phyloP scores from a whole-genome alignment of 2,888 invertebrate species.

The Caenorhabditis parvicauda region DNA sequence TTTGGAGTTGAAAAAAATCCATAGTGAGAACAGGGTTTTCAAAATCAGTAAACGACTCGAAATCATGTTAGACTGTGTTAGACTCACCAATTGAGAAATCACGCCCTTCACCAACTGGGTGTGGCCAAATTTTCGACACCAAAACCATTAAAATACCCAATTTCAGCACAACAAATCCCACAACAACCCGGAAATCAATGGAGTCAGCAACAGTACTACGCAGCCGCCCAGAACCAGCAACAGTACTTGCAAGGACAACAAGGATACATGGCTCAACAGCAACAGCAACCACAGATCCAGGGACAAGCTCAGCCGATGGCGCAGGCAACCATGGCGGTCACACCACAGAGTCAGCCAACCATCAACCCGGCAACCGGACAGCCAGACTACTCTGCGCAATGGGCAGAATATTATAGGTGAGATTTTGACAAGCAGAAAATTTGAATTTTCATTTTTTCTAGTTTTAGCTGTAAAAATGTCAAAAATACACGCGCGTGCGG shows the following conservation, averaged over 20 bases:
- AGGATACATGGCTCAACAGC: constrained; percentile 26
- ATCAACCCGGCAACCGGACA: constrained; percentile 67
- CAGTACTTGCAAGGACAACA: constrained; percentile 2
- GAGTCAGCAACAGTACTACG: no score
- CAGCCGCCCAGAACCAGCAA: background rate
- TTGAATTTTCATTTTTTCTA: no score
- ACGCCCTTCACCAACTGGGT: no score
- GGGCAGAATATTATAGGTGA: constrained; percentile 93
- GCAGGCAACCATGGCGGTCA: constrained; percentile 10
- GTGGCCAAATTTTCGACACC: background rate
- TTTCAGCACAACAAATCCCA: background rate
- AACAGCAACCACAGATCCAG: constrained; percentile 65
- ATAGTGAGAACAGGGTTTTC: no score
- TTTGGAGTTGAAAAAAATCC: no score
- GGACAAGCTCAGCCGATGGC: constrained; percentile 11
- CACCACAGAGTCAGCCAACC: constrained; percentile 22
- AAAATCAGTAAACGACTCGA: no score
- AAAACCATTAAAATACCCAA: background rate
- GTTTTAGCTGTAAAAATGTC: no score
- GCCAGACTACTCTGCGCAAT: constrained; percentile 92
- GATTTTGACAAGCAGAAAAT: no score
- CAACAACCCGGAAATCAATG: background rate
- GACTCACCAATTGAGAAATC: no score
- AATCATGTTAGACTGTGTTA: no score
- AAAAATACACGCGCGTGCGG: no score